Conservation (phyloP, 53 echinoderm and acorn worm genomes). For the Zoroaster sp. region DNA sequence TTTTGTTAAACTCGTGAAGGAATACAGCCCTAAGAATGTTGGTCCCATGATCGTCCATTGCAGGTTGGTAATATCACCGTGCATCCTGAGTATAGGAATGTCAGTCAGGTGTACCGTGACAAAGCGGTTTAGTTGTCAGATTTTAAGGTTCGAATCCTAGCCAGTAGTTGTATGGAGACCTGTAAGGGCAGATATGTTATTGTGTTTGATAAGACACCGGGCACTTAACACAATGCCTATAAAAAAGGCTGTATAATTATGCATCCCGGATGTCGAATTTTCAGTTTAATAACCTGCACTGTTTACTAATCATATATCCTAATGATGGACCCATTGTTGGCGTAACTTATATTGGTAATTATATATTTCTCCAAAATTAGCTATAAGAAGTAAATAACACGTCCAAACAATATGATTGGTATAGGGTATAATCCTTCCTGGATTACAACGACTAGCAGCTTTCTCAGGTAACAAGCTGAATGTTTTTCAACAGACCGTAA, state of each 20-base stretch:
- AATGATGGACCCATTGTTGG: no score
- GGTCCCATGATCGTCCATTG: conserved; percentile 77
- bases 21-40: conserved; percentile 8
- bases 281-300: no score
- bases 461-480: no score
- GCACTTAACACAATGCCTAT: background rate
- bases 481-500: background rate
- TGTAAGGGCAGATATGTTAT: no score
- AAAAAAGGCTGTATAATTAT: background rate
- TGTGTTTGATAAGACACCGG: background rate
- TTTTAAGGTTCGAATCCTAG: background rate
- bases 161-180: no score
- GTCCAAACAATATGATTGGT: no score
- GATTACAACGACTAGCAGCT: no score
- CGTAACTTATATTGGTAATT: background rate
- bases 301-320: no score
- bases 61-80: conserved; percentile 58
- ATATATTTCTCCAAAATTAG: background rate
- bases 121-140: background rate
- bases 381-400: no score
- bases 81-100: no score
- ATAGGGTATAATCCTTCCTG: no score
- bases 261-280: no score
- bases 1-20: conserved; percentile 51
- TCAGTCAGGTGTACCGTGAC: background rate